phyloP scores from a whole-genome alignment of 2,888 invertebrate species.

The Aplocera efformata region DNA sequence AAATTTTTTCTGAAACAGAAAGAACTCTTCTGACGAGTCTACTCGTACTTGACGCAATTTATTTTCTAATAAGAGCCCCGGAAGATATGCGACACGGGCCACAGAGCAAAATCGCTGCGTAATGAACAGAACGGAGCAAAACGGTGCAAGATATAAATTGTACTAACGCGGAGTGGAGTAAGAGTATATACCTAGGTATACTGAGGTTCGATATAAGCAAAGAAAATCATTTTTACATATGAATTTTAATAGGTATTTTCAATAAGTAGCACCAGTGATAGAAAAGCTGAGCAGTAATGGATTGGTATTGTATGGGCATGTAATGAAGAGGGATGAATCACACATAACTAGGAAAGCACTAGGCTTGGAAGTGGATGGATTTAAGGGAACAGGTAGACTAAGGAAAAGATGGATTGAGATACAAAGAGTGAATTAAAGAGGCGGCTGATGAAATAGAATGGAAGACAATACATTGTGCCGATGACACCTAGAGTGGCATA shows the following conservation, averaged over 20 bases:
- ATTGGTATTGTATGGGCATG: no score
- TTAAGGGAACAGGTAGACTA: background rate
- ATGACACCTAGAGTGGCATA: no score
- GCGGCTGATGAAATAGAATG: no score
- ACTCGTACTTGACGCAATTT: background rate
- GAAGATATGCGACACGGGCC: constrained; percentile 31
- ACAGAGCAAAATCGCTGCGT: constrained; percentile 31
- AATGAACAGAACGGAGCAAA: constrained; percentile 39
- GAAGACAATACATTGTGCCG: no score
- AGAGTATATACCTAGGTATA: constrained; percentile 24
- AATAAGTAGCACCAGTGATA: background rate
- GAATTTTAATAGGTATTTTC: constrained; percentile 13
- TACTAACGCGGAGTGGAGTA: constrained; percentile 31
- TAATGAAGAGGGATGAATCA: no score
- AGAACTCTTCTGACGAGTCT: no score
- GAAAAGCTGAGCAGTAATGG: background rate
- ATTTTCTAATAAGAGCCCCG: constrained; percentile 25
- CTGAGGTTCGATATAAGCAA: constrained; percentile 30
- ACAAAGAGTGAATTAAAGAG: no score
- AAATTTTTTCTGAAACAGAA: no score
- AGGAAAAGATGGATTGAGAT: no score
- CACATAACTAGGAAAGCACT: no score
- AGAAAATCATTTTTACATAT: no score
- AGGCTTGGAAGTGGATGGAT: no score
- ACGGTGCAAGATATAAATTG: constrained; percentile 45